Evolutionary conservation across 1,140 invertebrate genomes (phyloP).

Genomic region (Campoletis sonorensis): DNA sequence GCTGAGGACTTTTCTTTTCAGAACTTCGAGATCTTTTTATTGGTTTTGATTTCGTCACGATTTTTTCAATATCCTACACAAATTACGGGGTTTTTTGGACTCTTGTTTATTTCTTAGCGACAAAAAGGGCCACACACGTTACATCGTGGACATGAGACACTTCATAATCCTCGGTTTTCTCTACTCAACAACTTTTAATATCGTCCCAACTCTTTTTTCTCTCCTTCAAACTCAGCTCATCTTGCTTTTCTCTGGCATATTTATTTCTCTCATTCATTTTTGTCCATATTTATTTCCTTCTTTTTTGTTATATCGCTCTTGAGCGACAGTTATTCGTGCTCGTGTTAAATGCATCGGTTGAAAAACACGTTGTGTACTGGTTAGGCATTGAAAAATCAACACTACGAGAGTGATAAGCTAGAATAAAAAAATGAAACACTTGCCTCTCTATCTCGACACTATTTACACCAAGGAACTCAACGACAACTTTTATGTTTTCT

Average conservation of each 20-base stretch:
- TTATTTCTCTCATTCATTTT: no score
- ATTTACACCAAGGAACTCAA: slow-evolving; percentile 29
- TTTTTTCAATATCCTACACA: no score
- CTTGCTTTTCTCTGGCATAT: no score
- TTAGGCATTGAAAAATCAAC: slow-evolving; percentile 42
- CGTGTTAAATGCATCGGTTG: background rate
- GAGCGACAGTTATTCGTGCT: no score
- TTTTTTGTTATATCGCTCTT: background rate
- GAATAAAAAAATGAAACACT: slow-evolving; percentile 8
- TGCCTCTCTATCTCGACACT: slow-evolving; percentile 18
- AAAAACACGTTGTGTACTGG: background rate
- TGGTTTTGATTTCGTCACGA: no score
- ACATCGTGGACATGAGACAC: slow-evolving; percentile 21
- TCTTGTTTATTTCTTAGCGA: background rate
- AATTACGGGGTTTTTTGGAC: no score
- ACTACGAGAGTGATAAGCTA: slow-evolving; percentile 42
- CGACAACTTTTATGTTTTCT: background rate
- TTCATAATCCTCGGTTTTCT: slow-evolving; percentile 1
- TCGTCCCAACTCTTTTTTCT: no score
- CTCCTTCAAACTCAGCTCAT: no score
- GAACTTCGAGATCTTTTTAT: no score
- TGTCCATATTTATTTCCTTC: background rate
- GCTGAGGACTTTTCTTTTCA: no score
- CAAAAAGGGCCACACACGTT: slow-evolving; percentile 16
- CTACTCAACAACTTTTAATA: no score